Conservation (phyloP, 2,113 vertebrate species). For the Tachycineta bicolor region DNA sequence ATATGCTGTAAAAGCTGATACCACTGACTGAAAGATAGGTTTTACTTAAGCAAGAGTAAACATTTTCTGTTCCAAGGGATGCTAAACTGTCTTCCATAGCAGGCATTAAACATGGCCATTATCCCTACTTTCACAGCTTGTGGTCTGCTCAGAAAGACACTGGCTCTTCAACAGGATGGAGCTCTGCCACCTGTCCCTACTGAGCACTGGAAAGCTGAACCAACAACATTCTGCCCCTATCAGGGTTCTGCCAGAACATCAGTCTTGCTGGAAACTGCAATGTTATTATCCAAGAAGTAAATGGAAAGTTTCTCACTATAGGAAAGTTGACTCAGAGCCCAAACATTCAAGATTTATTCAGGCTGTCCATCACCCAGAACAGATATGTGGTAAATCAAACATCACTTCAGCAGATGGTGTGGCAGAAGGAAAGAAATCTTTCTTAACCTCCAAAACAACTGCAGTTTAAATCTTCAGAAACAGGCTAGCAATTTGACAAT, state of each 20-base stretch:
- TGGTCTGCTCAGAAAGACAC: not conserved
- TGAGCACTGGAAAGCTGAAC: not conserved
- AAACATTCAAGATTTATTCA: conserved; percentile 25
- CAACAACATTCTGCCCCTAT: not conserved
- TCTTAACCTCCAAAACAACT: conserved; percentile 52
- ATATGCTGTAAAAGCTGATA: not conserved
- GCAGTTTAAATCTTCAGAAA: not conserved
- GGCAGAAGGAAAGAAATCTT: conserved; percentile 34
- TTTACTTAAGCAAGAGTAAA: not conserved
- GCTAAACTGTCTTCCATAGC: not conserved
- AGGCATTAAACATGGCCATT: not conserved
- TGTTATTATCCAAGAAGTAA: not conserved
- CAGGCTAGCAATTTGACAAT: not conserved
- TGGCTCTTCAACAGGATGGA: not conserved
- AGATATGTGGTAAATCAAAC: conserved; percentile 37
- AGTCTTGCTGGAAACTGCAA: not conserved
- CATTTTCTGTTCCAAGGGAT: not conserved
- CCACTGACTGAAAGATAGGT: not conserved
- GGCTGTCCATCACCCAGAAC: conserved; percentile 36
- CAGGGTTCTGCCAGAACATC: not conserved
- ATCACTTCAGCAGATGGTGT: conserved; percentile 28
- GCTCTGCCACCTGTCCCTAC: not conserved
- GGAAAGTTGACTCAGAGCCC: conserved; percentile 30
- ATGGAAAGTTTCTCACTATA: not conserved
- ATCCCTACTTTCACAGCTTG: not conserved